Base-by-base conservation (phyloP, 2,888 invertebrate species). In the Theodoxus fluviatilis region DNA sequence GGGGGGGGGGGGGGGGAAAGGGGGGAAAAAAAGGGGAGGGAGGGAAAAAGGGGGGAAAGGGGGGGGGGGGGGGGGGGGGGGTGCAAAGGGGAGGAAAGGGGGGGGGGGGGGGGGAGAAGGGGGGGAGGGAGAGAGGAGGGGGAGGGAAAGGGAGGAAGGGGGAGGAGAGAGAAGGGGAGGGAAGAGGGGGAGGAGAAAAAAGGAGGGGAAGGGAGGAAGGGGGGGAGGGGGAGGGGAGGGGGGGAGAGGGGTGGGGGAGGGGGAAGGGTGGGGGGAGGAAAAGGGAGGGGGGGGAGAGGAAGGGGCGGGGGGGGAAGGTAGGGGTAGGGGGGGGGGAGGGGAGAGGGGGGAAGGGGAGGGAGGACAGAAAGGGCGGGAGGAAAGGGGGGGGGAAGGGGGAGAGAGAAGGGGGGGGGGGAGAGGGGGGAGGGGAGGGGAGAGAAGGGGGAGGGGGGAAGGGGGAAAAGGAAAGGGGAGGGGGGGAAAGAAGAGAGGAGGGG, bases 61-160 rank as follows among this genome's bases (percentile, higher is more conserved):
- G 25, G 25, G 49, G 25, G 49, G 15, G 3, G 15, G 49, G 25
- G 49, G 25, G 49, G 15, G 49, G 25, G 49, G 49, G 15, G 15
- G 25, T n/a, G 55, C 25, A 31, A 55, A 31, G 31, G 12, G 31
- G 55, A 55, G 55, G 15, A 25, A 15, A 6, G 31, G 55, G 15
- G 55, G 31, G 55, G 31, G 55, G 31, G 55, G 31, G 55, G 31
- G 55, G 31, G 55, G 31, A 31, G 18, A 33, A 25, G 25, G 31
- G 57, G 28, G 57, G 31, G 25, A 57, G n/a, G 15, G 57, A n/a
- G 57, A 57, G 25, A n/a, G 43, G 66, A 66, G 66, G 43, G 66
- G 43, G 66, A 66, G 66, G 22, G 38, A 43, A 25, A 40, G 66
- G 22, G 66, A 65, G 40, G 40, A 25, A 66, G 66, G 28, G 63